phyloP scores from a whole-genome alignment of 2,888 invertebrate species.

The Lithophane ornitopus region DNA sequence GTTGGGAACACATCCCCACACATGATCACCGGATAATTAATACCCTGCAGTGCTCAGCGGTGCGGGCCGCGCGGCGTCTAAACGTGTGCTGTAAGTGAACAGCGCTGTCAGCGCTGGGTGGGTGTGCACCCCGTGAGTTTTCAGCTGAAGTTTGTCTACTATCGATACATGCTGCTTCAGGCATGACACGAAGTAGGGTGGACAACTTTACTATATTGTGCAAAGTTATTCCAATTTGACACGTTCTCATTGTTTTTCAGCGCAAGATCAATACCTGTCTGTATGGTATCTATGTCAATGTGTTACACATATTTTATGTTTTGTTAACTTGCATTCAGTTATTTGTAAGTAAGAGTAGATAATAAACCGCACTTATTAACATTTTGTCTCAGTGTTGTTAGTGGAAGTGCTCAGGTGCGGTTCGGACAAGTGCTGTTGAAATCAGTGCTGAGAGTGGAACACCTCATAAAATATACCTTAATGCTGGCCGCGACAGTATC shows the following conservation, averaged over 20 bases:
- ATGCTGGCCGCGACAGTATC: too few relatives aligned
- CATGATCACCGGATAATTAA: slow-evolving; percentile 51
- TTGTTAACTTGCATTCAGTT: not conserved
- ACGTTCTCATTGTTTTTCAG: not conserved
- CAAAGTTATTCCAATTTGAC: not conserved
- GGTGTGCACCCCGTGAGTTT: slow-evolving; percentile 19
- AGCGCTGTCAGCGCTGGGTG: slow-evolving; percentile 42
- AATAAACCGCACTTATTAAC: too few relatives aligned
- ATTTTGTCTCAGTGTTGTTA: too few relatives aligned
- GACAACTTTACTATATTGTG: not conserved
- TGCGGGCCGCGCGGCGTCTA: not conserved
- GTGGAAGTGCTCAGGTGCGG: too few relatives aligned
- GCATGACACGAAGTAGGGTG: slow-evolving; percentile 3
- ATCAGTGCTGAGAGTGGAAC: too few relatives aligned
- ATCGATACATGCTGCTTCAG: slow-evolving; percentile 17
- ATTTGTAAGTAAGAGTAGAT: not conserved
- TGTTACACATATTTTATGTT: not conserved
- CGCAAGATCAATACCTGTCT: too few relatives aligned
- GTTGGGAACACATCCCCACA: slow-evolving; percentile 32
- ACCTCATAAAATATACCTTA: too few relatives aligned
- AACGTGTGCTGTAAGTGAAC: slow-evolving; percentile 17
- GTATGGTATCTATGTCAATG: not conserved
- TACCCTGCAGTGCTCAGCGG: slow-evolving; percentile 42
- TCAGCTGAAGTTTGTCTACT: slow-evolving; percentile 27
- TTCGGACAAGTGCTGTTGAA: too few relatives aligned